Conservation (phyloP, 1,140 invertebrate species). For the Drosophila pachea region DNA sequence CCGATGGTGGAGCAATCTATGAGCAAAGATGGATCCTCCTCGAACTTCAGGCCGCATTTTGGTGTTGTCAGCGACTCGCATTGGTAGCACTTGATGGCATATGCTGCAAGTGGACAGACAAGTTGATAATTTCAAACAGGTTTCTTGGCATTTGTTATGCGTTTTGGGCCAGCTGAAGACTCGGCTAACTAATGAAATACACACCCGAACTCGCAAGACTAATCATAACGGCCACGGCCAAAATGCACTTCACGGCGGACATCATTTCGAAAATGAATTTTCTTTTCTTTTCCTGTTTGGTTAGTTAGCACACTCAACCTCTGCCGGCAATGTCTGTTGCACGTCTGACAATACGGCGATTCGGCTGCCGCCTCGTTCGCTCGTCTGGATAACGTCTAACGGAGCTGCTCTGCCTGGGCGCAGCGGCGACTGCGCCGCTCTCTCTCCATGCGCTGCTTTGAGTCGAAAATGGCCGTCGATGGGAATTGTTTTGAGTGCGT, state of each 20-base stretch:
- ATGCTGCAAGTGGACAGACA: conserved; percentile 33
- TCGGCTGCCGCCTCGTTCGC: conserved; percentile 17
- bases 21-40: conserved; percentile 57
- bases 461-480: neutral
- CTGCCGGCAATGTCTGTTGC: conserved; percentile 56
- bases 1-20: conserved; percentile 61
- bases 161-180: conserved; percentile 1
- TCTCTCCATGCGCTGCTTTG: conserved; percentile 12
- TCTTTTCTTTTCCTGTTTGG: neutral
- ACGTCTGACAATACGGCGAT: conserved; percentile 52
- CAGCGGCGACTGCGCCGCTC: conserved; percentile 15
- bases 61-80: conserved; percentile 67
- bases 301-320: conserved; percentile 42
- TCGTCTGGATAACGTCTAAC: conserved; percentile 8
- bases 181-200: conserved; percentile 17
- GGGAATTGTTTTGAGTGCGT: conserved; percentile 9
- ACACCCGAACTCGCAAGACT: conserved; percentile 68
- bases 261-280: conserved; percentile 56
- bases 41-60: conserved; percentile 72
- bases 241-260: conserved; percentile 66
- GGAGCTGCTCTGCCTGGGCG: neutral
- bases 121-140: neutral
- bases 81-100: conserved; percentile 69
- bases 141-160: too few relatives aligned
- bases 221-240: conserved; percentile 71